These are phyloP conservation scores for Pao palembangensis DNA, from an alignment of 2,113 vertebrate species.

Conservation along the genomic window DNA sequence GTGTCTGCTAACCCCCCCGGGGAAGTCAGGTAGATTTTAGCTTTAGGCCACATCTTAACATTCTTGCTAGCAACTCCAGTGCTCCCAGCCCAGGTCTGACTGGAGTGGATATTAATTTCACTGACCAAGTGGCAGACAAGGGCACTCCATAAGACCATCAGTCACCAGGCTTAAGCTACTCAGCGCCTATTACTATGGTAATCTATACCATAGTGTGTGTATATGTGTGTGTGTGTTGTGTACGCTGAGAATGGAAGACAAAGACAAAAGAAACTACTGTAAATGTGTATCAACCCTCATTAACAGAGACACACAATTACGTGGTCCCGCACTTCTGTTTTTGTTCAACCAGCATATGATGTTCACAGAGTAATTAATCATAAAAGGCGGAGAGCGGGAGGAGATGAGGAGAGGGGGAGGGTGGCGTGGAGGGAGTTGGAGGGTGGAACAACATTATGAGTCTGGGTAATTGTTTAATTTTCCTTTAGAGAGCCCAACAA, in stretches of 20 bases:
- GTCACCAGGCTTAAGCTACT: conserved; percentile 69
- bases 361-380: conserved; percentile 76
- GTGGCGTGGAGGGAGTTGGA: conserved; percentile 8
- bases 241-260: conserved; percentile 6
- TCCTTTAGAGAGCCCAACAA: conserved; percentile 66
- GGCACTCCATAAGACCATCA: conserved; percentile 62
- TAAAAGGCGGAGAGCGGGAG: conserved; percentile 68
- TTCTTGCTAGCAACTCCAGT: conserved; percentile 33
- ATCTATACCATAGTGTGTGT: conserved; percentile 49
- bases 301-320: conserved; percentile 73
- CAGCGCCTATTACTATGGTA: conserved; percentile 72
- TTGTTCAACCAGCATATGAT: conserved; percentile 73
- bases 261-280: conserved; percentile 54
- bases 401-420: conserved; percentile 32
- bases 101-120: conserved; percentile 69
- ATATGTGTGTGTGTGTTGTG: conserved; percentile 1
- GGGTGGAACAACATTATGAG: conserved; percentile 70
- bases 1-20: conserved; percentile 31
- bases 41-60: conserved; percentile 43
- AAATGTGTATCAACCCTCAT: conserved; percentile 65
- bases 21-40: conserved; percentile 49
- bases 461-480: conserved; percentile 75
- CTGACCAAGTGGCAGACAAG: conserved; percentile 68
- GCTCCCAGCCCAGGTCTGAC: conserved; percentile 31
- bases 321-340: conserved; percentile 66